These are phyloP conservation scores for Athrips mouffetella DNA, from an alignment of 2,888 invertebrate species.

Conservation along the genomic window DNA sequence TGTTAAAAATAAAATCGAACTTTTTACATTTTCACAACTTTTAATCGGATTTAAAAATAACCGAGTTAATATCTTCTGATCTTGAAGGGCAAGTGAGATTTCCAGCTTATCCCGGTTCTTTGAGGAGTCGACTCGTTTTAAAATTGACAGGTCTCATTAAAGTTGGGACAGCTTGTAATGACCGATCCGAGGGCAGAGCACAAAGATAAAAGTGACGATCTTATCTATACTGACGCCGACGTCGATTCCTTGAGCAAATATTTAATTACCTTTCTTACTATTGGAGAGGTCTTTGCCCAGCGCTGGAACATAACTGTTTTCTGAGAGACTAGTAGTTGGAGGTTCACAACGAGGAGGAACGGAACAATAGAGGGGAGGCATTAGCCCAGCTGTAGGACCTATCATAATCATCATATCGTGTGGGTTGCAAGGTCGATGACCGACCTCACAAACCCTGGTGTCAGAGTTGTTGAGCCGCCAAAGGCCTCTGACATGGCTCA, in stretches of 20 bases:
- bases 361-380: no score
- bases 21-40: constrained; percentile 35
- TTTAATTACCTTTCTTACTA: no score
- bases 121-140: constrained; percentile 39
- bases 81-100: constrained; percentile 31
- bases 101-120: constrained; percentile 44
- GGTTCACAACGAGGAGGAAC: no score
- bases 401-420: no score
- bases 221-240: constrained; percentile 18
- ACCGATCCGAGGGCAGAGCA: no score
- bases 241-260: neutral
- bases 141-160: constrained; percentile 63
- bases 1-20: constrained; percentile 58
- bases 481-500: no score
- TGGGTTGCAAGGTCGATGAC: no score
- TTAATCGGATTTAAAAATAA: neutral
- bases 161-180: constrained; percentile 48
- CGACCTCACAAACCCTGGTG: no score
- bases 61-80: neutral
- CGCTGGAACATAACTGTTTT: neutral
- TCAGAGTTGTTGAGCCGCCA: no score
- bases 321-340: no score
- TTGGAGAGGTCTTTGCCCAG: no score
- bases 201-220: constrained; percentile 33
- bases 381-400: no score